phyloP scores from a whole-genome alignment of 1,140 invertebrate species.

The Drosophila lini region DNA sequence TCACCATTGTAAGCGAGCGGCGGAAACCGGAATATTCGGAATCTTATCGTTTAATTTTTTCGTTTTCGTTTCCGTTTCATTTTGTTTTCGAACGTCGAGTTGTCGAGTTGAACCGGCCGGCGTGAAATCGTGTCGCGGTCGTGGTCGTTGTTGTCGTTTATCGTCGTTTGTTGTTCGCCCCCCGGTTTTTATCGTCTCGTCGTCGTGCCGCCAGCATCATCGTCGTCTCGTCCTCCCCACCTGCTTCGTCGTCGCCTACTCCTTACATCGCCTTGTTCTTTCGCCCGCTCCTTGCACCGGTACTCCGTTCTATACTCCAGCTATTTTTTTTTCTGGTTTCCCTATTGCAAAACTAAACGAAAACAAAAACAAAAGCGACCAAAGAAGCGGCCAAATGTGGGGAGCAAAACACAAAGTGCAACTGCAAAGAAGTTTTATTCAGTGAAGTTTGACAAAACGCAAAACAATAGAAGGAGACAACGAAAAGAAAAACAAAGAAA shows the following conservation, averaged over 20 bases:
- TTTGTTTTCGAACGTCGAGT: conserved; percentile 70
- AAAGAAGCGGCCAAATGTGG: neutral
- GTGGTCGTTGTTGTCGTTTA: conserved; percentile 23
- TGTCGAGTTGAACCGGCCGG: conserved; percentile 78
- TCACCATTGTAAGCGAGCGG: conserved; percentile 17
- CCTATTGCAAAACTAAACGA: neutral
- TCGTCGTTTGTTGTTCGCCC: conserved; percentile 20
- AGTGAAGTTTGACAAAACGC: conserved; percentile 23
- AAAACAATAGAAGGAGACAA: conserved; percentile 7
- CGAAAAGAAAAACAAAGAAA: conserved; percentile 20
- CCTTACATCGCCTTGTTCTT: neutral
- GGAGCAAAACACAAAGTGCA: conserved; percentile 15
- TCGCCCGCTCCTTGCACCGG: conserved; percentile 9
- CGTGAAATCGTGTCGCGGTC: conserved; percentile 80
- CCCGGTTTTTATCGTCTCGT: conserved; percentile 7
- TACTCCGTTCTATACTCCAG: neutral
- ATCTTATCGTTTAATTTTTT: conserved; percentile 18
- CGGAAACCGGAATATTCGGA: conserved; percentile 17
- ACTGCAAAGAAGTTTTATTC: neutral
- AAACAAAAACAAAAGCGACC: conserved; percentile 2
- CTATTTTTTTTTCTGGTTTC: neutral
- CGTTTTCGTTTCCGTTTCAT: conserved; percentile 22
- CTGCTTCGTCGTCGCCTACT: conserved; percentile 6
- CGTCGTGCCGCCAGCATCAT: conserved; percentile 12
- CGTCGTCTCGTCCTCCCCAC: conserved; percentile 9